These are phyloP conservation scores for Sinotaia quadrata DNA, from an alignment of 2,888 invertebrate species.

Conservation along the genomic window DNA sequence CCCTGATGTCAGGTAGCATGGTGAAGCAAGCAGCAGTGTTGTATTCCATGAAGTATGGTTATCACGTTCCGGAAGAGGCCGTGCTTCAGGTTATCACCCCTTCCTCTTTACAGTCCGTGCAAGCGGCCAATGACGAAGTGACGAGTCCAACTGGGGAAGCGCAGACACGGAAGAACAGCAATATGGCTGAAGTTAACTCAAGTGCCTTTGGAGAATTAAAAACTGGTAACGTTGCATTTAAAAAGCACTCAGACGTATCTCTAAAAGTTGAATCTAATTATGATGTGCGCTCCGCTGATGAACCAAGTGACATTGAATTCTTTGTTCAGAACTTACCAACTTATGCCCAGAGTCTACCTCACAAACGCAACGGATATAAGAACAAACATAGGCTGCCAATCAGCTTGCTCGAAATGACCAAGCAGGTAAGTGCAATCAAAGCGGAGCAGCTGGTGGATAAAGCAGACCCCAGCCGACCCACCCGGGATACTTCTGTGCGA, in stretches of 20 bases:
- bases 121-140: neutral
- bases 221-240: neutral
- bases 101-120: neutral
- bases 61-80: neutral
- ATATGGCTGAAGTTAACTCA: neutral
- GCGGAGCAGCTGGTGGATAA: neutral
- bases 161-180: neutral
- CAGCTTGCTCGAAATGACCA: constrained; percentile 11
- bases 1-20: constrained; percentile 5
- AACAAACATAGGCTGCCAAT: neutral
- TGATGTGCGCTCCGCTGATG: neutral
- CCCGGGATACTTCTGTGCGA: neutral
- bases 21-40: constrained; percentile 22
- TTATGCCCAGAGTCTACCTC: neutral
- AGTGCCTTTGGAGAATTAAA: too few species aligned
- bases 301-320: too few species aligned
- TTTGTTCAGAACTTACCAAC: too few species aligned
- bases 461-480: neutral
- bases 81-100: neutral
- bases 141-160: neutral
- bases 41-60: constrained; percentile 29
- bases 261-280: neutral
- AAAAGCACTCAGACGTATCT: neutral
- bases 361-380: neutral
- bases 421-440: constrained; percentile 1